Base-by-base conservation (phyloP, 1,140 invertebrate species). In the Panagrolaimus sp. region DNA sequence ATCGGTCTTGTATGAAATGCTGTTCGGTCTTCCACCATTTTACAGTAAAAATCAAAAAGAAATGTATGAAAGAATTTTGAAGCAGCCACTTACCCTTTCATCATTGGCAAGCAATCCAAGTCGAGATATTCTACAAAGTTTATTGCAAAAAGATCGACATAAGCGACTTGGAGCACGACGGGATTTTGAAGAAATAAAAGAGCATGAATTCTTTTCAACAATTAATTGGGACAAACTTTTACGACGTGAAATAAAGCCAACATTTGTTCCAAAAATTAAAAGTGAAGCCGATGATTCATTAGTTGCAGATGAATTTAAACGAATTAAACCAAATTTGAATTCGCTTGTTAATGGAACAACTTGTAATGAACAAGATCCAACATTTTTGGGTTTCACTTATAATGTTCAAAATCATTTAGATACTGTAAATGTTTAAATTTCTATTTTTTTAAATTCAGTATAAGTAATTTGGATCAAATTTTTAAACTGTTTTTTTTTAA, bases 41-140 rank as follows among this genome's bases (percentile, higher is more conserved):
- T 98, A 96, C 85, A 96, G 96, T 85, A 88, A 16, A 38, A 93
- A 98, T 87, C 94, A 97, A 84, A 93, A 98, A 84, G 89, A 92
- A 66, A 87, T 96, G 2, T 96, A 96, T 85, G 90, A 91, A 69
- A 87, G 93, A 14, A 96, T 96, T 79, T 86, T 96, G 53, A 86
- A 90, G 83, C 90, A 92, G 84, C 89, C 92, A 78, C 87, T 89
- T 3, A 90, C 90, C 79, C 97, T 96, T 87, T 94, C 94, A 64
- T 87, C 89, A 77, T 89, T 88, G 74, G 88, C 97, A 74, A 91
- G 91, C 57, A 87, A 88, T 53, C 90, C 92, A 79, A 93, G 93
- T 43, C 91, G 89, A 82, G 88, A 89, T 82, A 87, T 98, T 74
- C 87, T 98, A 45, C 87, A 84, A 73, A 89, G 92, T 44, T 87